Evolutionary conservation across 1,140 invertebrate species (phyloP).

Genomic region (Brachionus paranguensis): DNA sequence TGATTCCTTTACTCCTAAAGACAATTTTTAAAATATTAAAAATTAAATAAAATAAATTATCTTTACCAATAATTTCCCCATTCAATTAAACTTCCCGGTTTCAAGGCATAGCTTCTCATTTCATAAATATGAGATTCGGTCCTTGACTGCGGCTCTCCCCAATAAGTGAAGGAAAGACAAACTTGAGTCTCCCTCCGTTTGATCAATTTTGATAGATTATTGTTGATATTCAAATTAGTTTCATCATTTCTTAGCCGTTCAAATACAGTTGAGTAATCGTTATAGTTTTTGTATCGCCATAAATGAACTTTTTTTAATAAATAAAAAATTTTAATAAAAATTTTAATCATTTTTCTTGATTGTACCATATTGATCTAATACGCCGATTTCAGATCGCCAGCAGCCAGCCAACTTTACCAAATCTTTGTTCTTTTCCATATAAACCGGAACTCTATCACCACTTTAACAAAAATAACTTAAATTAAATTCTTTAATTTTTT

Average conservation of each 20-base stretch:
- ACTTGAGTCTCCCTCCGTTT: conserved; percentile 21
- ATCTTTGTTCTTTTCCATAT: conserved; percentile 65
- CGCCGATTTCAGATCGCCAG: conserved; percentile 78
- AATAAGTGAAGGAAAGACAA: conserved; percentile 62
- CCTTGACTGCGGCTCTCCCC: conserved; percentile 56
- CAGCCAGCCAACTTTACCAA: conserved; percentile 57
- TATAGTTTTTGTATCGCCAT: conserved; percentile 85
- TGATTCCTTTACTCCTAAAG: conserved; percentile 76
- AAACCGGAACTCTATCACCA: conserved; percentile 70
- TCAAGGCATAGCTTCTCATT: conserved; percentile 37
- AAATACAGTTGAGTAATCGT: conserved; percentile 74
- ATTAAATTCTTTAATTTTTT: neutral
- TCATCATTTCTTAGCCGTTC: conserved; percentile 66
- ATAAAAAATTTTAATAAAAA: neutral
- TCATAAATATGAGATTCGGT: conserved; percentile 40
- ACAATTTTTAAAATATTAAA: neutral
- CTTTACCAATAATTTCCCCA: conserved; percentile 89
- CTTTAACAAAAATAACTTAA: conserved; percentile 56
- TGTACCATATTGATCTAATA: conserved; percentile 80
- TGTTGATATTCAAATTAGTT: conserved; percentile 56
- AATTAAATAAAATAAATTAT: neutral
- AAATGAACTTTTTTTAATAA: conserved; percentile 65
- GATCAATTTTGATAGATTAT: neutral
- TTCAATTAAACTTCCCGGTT: conserved; percentile 92
- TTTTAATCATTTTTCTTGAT: neutral